phyloP scores from a whole-genome alignment of 2,797 vertebrate genomes.

The Zalophus californianus region DNA sequence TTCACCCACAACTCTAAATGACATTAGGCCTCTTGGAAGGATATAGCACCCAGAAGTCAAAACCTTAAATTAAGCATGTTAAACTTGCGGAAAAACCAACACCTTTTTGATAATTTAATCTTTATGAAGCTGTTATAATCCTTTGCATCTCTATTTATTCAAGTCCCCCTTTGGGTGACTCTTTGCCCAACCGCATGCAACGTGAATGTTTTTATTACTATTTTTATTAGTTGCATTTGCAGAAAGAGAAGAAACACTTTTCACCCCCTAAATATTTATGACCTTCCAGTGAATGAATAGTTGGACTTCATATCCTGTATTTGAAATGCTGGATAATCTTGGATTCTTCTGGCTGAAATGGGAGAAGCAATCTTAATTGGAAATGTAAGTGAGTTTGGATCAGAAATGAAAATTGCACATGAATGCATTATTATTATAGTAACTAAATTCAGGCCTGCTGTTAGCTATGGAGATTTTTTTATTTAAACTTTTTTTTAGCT shows the following conservation, averaged over 20 bases:
- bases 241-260: not conserved
- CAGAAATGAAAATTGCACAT: not conserved
- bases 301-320: not conserved
- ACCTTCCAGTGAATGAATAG: not conserved
- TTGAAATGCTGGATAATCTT: constrained; percentile 20
- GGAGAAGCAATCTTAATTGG: not conserved
- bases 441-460: not conserved
- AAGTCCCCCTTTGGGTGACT: not conserved
- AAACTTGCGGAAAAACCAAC: not conserved
- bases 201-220: not conserved
- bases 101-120: not conserved
- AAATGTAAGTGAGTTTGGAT: not conserved
- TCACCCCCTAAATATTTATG: constrained; percentile 13
- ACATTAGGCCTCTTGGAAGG: not conserved
- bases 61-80: not conserved
- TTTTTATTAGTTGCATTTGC: constrained; percentile 10
- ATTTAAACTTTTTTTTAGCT: not conserved
- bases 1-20: not conserved
- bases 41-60: not conserved
- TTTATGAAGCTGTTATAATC: not conserved
- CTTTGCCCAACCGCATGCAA: not conserved
- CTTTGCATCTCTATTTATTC: not conserved
- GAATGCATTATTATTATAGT: not conserved
- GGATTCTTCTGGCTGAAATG: not conserved
- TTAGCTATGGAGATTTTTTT: not conserved